Percentiles rank a stretch among this genome's conserved stretches.
These are phyloP conservation scores for Grammomys dolichurus DNA, from an alignment of 2,113 vertebrate genomes.

Conservation along the genomic window DNA sequence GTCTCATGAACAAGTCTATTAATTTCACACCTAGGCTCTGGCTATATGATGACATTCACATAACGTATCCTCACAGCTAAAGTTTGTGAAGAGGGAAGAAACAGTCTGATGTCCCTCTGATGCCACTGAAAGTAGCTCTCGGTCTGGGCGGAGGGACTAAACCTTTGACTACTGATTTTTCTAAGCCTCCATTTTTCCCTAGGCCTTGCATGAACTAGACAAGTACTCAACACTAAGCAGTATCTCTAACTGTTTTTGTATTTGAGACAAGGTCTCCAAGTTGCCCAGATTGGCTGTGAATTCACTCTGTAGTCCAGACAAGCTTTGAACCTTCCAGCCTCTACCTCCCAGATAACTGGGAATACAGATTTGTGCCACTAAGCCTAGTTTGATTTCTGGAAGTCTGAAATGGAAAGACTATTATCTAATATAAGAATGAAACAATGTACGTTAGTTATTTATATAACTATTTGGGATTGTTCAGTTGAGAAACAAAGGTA, in stretches of 20 bases:
- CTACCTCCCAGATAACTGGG: neutral
- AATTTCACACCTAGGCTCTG: neutral
- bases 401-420: conserved; percentile 40
- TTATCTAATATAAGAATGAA: conserved; percentile 8
- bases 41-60: conserved; percentile 5
- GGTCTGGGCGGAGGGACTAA: neutral
- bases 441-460: conserved; percentile 40
- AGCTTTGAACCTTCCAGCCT: neutral
- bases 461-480: neutral
- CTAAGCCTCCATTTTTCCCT: neutral
- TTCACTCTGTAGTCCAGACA: neutral
- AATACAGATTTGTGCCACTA: neutral
- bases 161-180: conserved; percentile 14
- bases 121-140: neutral
- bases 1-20: conserved; percentile 20
- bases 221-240: neutral
- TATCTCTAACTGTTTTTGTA: neutral
- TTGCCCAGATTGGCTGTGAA: neutral
- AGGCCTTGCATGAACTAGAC: too few relatives aligned
- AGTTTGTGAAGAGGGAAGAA: neutral
- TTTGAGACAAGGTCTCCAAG: neutral
- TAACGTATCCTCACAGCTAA: neutral
- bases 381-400: conserved; percentile 6
- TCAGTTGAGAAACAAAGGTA: conserved; percentile 40
- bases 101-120: neutral